A percentile compares a stretch with the other conserved stretches of the same genome.
Conservation (phyloP, 2,888 invertebrate genomes). For the Oegoconia quadripuncta region DNA sequence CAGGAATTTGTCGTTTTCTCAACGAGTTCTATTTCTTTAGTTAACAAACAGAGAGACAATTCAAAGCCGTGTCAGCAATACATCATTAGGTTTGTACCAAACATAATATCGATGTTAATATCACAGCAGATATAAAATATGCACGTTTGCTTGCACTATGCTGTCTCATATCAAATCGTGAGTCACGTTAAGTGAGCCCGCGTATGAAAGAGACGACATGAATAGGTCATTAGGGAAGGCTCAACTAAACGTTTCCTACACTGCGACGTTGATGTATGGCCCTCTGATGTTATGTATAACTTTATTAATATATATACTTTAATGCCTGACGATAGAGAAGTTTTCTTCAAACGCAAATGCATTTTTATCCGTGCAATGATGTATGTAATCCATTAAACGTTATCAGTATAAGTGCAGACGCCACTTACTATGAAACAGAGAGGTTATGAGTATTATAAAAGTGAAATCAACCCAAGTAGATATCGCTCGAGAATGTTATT, state of each 20-base stretch:
- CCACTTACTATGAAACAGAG: background rate
- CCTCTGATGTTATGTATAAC: constrained; percentile 1
- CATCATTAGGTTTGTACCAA: too few species aligned
- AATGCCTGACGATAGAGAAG: too few species aligned
- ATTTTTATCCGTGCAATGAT: too few species aligned
- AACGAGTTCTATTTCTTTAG: too few species aligned
- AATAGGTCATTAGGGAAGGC: constrained; percentile 60
- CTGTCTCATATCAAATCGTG: constrained; percentile 36
- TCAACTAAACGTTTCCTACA: constrained; percentile 44
- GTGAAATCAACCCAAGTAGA: background rate
- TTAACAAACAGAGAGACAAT: too few species aligned
- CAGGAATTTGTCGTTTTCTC: too few species aligned
- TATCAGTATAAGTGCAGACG: too few species aligned
- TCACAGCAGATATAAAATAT: constrained; percentile 25
- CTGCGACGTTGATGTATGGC: constrained; percentile 41
- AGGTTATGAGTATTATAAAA: background rate
- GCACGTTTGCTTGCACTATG: constrained; percentile 23
- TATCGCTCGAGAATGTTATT: background rate
- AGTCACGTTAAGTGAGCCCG: constrained; percentile 39
- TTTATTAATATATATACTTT: background rate
- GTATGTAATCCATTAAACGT: too few species aligned
- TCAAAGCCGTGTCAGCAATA: too few species aligned
- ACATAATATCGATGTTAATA: too few species aligned
- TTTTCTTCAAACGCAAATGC: too few species aligned
- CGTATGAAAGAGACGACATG: constrained; percentile 48